Evolutionary conservation across 2,113 vertebrate genomes (phyloP).

Genomic region (Chunga burmeisteri): DNA sequence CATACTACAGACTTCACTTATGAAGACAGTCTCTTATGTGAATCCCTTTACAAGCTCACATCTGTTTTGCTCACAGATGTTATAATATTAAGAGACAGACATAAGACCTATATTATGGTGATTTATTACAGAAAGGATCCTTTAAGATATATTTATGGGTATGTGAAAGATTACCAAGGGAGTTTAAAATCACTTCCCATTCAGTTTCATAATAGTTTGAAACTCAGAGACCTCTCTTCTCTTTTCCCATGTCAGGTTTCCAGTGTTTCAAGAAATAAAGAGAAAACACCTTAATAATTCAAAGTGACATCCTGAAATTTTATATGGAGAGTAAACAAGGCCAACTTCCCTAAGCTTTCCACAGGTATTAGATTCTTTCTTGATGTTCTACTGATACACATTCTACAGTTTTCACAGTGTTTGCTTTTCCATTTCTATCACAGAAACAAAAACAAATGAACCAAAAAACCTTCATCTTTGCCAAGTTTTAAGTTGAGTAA

Average conservation of each 20-base stretch:
- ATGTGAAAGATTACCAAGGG: background rate
- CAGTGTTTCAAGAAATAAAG: background rate
- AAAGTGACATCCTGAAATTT: background rate
- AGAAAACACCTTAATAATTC: background rate
- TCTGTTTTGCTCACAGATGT: background rate
- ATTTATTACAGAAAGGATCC: background rate
- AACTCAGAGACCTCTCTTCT: background rate
- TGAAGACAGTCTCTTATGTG: background rate
- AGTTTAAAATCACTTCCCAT: background rate
- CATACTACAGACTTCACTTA: background rate
- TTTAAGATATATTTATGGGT: background rate
- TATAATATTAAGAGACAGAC: background rate
- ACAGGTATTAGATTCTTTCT: background rate
- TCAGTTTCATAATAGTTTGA: background rate
- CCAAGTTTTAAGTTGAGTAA: background rate
- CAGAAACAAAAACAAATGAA: background rate
- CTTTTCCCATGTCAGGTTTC: background rate
- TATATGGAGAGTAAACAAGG: background rate
- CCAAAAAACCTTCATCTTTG: background rate
- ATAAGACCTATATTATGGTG: background rate
- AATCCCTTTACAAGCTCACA: constrained; percentile 8
- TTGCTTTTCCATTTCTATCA: background rate
- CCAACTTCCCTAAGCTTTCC: background rate
- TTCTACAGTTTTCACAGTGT: background rate
- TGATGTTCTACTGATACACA: background rate